phyloP scores from a whole-genome alignment of 2,888 invertebrate genomes.

The Phortica magna region DNA sequence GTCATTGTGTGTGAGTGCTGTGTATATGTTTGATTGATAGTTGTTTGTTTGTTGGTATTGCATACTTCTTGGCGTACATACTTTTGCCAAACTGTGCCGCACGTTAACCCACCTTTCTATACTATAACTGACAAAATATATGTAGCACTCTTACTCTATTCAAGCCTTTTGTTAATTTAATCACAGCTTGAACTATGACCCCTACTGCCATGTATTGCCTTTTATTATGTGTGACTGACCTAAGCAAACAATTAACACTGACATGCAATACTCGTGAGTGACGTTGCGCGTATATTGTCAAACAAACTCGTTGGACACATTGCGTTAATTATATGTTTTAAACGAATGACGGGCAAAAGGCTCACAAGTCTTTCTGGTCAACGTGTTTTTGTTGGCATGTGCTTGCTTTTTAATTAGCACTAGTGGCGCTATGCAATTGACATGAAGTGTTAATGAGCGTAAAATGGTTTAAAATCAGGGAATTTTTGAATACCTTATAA shows the following conservation, averaged over 20 bases:
- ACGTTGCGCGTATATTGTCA: constrained; percentile 53
- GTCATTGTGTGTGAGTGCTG: background rate
- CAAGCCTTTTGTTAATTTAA: background rate
- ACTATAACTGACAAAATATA: no score
- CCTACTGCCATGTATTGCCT: background rate
- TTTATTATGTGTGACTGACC: constrained; percentile 39
- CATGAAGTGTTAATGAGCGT: constrained; percentile 61
- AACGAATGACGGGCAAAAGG: constrained; percentile 48
- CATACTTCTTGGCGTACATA: no score
- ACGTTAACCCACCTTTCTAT: no score
- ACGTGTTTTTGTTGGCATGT: background rate
- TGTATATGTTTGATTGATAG: background rate
- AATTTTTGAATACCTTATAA: background rate
- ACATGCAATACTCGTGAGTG: constrained; percentile 32
- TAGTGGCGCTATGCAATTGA: constrained; percentile 6
- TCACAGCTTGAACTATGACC: background rate
- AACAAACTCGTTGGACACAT: constrained; percentile 71
- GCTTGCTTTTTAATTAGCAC: constrained; percentile 8
- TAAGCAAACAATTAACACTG: constrained; percentile 61
- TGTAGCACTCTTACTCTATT: background rate
- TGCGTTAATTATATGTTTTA: constrained; percentile 68
- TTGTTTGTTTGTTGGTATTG: background rate
- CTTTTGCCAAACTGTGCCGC: no score
- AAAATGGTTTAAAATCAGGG: background rate
- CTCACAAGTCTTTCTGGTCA: background rate